Evolutionary conservation across 2,113 vertebrate genomes (phyloP).

Genomic region (Amblyornis subalaris): DNA sequence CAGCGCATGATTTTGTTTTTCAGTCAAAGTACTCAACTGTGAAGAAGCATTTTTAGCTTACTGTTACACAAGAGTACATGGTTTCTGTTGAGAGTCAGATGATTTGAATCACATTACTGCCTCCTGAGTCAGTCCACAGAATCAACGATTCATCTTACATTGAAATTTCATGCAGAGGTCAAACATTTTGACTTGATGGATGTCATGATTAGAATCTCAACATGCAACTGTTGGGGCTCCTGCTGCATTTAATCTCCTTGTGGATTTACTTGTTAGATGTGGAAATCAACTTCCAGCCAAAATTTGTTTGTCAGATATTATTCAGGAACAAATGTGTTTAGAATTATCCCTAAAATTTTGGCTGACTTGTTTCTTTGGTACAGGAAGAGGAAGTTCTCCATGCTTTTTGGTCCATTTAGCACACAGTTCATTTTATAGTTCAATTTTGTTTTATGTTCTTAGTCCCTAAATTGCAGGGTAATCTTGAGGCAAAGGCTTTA

Average conservation of each 20-base stretch:
- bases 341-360: not conserved
- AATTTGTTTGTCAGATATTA: not conserved
- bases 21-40: not conserved
- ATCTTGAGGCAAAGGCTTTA: not conserved
- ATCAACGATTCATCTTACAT: not conserved
- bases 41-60: constrained; percentile 1
- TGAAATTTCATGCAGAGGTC: not conserved
- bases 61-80: not conserved
- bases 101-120: constrained; percentile 9
- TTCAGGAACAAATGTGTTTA: not conserved
- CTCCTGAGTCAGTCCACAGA: constrained; percentile 7
- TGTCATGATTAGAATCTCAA: not conserved
- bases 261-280: not conserved
- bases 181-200: not conserved
- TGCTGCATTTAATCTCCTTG: not conserved
- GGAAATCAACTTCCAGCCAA: not conserved
- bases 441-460: not conserved
- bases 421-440: not conserved
- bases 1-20: not conserved
- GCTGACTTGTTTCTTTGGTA: not conserved
- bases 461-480: not conserved
- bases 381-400: not conserved
- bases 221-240: not conserved
- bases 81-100: constrained; percentile 13
- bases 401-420: not conserved